Evolutionary conservation across 2,113 vertebrate species (phyloP).

Genomic region (Egretta garzetta): DNA sequence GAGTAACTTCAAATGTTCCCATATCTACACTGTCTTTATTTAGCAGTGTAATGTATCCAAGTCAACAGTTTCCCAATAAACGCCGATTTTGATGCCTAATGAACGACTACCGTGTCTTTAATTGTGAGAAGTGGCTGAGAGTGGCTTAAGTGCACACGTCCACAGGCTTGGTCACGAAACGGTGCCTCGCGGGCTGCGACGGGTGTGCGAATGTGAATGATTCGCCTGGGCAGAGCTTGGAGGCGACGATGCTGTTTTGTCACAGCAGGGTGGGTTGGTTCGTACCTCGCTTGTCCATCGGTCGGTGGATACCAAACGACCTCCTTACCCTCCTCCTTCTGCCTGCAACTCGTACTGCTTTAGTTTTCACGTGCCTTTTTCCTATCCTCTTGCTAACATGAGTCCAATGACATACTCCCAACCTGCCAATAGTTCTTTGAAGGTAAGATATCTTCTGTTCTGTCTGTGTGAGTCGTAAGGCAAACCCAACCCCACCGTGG

Average conservation of each 20-base stretch:
- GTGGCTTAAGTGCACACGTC: rapidly evolving
- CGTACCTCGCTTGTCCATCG: not conserved
- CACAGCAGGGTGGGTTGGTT: not conserved
- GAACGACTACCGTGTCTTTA: conserved; percentile 55
- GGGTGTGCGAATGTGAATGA: rapidly evolving
- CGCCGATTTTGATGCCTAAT: conserved; percentile 37
- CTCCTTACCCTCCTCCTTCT: not conserved
- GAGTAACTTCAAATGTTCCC: not conserved
- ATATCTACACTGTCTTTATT: not conserved
- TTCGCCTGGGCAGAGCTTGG: not conserved
- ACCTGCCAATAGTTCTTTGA: conserved; percentile 77
- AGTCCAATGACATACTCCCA: conserved; percentile 77
- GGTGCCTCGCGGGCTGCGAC: not conserved
- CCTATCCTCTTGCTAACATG: conserved; percentile 78
- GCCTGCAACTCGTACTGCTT: conserved; percentile 57
- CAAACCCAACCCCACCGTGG: conserved; percentile 15
- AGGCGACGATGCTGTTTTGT: not conserved
- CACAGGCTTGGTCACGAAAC: rapidly evolving
- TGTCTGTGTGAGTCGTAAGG: conserved; percentile 71
- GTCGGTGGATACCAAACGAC: not conserved
- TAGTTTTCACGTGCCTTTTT: conserved; percentile 77
- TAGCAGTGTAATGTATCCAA: conserved; percentile 52
- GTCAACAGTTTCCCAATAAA: conserved; percentile 76
- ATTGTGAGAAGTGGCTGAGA: not conserved
- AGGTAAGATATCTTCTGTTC: conserved; percentile 82